phyloP scores from a whole-genome alignment of 2,888 invertebrate genomes.

The Calliopum simillimum region DNA sequence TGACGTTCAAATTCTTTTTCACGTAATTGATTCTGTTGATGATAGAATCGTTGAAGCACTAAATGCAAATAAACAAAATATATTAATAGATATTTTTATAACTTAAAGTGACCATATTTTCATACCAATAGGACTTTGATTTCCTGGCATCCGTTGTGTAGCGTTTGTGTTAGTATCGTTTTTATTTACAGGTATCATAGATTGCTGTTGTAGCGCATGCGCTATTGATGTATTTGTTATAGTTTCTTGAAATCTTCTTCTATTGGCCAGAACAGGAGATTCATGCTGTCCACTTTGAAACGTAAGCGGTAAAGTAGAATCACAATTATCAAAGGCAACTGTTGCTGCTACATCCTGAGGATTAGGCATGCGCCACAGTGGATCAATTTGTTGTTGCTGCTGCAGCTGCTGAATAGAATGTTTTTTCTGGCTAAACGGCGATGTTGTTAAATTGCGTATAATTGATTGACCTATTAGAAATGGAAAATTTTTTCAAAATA shows the following conservation, averaged over 20 bases:
- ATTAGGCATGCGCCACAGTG: constrained; percentile 49
- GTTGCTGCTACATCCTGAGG: constrained; percentile 41
- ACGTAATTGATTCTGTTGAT: constrained; percentile 80
- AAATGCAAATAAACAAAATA: not conserved
- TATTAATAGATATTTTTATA: not conserved
- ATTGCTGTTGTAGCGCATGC: constrained; percentile 38
- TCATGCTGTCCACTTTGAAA: constrained; percentile 37
- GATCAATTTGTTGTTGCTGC: constrained; percentile 50
- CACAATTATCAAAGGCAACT: constrained; percentile 44
- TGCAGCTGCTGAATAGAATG: constrained; percentile 47
- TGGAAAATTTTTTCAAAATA: constrained; percentile 9
- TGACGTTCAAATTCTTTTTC: constrained; percentile 68
- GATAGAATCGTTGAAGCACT: constrained; percentile 81
- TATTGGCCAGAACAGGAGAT: constrained; percentile 42
- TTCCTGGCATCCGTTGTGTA: constrained; percentile 70
- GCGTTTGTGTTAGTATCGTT: constrained; percentile 46
- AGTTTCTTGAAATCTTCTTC: constrained; percentile 54
- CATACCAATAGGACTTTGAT: constrained; percentile 78
- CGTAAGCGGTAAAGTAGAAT: constrained; percentile 38
- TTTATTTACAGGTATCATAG: constrained; percentile 50
- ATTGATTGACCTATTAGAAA: constrained; percentile 61
- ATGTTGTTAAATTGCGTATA: constrained; percentile 64
- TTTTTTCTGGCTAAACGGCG: constrained; percentile 66
- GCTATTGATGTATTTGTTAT: constrained; percentile 45
- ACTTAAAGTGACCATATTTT: not conserved